Evolutionary conservation across 1,140 invertebrate genomes (phyloP), one percentile per base, ranked within the genome.

Genomic region (Campoletis sonorensis): DNA sequence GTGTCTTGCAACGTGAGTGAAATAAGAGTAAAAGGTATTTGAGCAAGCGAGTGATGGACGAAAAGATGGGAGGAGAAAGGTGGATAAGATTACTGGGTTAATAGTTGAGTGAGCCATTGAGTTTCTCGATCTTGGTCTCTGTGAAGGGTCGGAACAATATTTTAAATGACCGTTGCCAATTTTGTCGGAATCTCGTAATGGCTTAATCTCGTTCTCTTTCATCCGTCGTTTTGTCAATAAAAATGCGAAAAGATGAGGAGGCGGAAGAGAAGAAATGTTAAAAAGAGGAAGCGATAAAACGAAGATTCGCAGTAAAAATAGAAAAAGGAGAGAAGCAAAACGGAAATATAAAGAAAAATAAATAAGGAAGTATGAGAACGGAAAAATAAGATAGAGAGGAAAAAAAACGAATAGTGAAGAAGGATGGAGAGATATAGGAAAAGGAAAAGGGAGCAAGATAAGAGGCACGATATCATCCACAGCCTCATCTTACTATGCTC

Each of bases 201-300:
- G 75, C 79, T 83, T 81, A 81, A 83, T 83, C 82, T 78, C 79
- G 78, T 79, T 83, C 76, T 80, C 37, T 83, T 76, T 83, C 81
- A 81, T 83, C 75, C 79, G 67, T 67, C 61, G 40, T 77, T 49
- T 33, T 51, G 26, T 18, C 3, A 23, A 49, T 61, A 64, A 73
- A 79, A 73, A 37, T 21, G 51, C 37, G 58, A 45, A 81, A 45
- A 81, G 81, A 68, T 73, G 79, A 78, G 45, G 81, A 77, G 79
- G 70, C 51, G 58, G 58, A 64, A 67, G 78, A 84, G 64, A 49
- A 64, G 71, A 72, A 81, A n/a, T 26, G 73, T 33, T 10, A 30
- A 11, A 70, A 4, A 70, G 26, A 70, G 10, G 26, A 30, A 61
- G 58, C 21, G 23, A 26, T 26, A 64, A 23, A 64, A 64, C 10